These are phyloP conservation scores for Nilaparvata lugens DNA, from an alignment of 1,140 invertebrate genomes.

Conservation along the genomic window DNA sequence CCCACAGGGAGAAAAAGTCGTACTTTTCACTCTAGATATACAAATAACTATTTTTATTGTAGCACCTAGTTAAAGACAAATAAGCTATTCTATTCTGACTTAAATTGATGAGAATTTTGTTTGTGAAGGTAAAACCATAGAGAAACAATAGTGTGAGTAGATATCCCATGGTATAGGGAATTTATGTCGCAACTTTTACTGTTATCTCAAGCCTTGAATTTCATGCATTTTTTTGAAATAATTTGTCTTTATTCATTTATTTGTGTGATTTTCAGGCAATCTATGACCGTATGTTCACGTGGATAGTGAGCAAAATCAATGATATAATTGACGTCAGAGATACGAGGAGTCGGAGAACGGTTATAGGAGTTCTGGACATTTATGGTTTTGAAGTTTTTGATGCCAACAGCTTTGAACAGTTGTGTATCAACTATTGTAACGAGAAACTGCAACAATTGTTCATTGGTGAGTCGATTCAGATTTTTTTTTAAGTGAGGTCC, in stretches of 20 bases:
- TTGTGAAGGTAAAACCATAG: too few relatives aligned
- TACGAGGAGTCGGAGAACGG: conserved; percentile 49
- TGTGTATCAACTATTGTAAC: conserved; percentile 96
- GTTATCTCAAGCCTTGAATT: too few relatives aligned
- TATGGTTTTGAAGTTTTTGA: conserved; percentile 98
- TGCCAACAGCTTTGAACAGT: conserved; percentile 90
- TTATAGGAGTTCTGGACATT: conserved; percentile 94
- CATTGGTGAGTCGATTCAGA: conserved; percentile 59
- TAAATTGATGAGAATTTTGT: too few relatives aligned
- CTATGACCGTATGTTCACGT: conserved; percentile 85
- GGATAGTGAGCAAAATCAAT: conserved; percentile 87
- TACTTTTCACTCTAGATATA: too few relatives aligned
- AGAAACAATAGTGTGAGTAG: too few relatives aligned
- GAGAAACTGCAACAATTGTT: conserved; percentile 95
- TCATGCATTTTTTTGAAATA: too few relatives aligned
- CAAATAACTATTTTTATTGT: too few relatives aligned
- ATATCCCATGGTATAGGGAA: too few relatives aligned
- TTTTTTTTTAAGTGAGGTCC: background rate
- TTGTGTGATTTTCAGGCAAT: conserved; percentile 52
- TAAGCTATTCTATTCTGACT: too few relatives aligned
- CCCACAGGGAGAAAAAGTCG: too few relatives aligned
- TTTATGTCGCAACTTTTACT: too few relatives aligned
- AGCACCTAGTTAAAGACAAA: too few relatives aligned
- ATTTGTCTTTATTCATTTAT: conserved; percentile 8
- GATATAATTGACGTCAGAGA: conserved; percentile 53